Percentiles rank a stretch among this genome's conserved stretches.
These are phyloP conservation scores for Asteroscopus sphinx DNA, from an alignment of 2,888 invertebrate genomes.

Conservation along the genomic window DNA sequence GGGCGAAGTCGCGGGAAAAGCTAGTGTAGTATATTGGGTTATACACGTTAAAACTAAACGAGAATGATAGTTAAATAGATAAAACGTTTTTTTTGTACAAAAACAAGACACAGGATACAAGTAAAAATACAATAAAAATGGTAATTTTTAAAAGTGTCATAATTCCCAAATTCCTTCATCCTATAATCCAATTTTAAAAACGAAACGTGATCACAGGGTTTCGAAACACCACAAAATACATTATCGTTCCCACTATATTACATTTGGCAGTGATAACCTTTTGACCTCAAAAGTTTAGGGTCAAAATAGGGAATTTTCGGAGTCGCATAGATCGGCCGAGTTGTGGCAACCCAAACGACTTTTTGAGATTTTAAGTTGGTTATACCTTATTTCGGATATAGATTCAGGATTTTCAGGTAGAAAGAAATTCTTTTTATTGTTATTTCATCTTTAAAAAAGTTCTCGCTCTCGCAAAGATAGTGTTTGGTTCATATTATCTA, in stretches of 20 bases:
- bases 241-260: constrained; percentile 18
- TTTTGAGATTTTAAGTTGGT: constrained; percentile 40
- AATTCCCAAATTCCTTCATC: too few relatives aligned
- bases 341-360: constrained; percentile 31
- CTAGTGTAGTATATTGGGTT: too few relatives aligned
- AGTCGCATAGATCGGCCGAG: constrained; percentile 20
- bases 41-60: too few relatives aligned
- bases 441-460: not conserved
- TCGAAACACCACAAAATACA: constrained; percentile 13
- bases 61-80: too few relatives aligned
- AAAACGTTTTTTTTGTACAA: too few relatives aligned
- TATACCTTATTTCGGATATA: constrained; percentile 13
- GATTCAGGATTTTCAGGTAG: constrained; percentile 27
- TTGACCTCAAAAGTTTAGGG: constrained; percentile 41
- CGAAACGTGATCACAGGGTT: not conserved
- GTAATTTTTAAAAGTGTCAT: too few relatives aligned
- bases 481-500: too few relatives aligned
- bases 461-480: too few relatives aligned
- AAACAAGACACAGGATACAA: too few relatives aligned
- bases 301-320: constrained; percentile 28
- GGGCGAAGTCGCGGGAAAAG: too few relatives aligned
- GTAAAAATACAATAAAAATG: too few relatives aligned
- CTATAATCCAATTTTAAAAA: not conserved
- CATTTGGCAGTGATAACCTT: constrained; percentile 31
- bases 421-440: not conserved